Conservation (phyloP, 2,797 vertebrate species). For the Pantherophis alleghaniensis region DNA sequence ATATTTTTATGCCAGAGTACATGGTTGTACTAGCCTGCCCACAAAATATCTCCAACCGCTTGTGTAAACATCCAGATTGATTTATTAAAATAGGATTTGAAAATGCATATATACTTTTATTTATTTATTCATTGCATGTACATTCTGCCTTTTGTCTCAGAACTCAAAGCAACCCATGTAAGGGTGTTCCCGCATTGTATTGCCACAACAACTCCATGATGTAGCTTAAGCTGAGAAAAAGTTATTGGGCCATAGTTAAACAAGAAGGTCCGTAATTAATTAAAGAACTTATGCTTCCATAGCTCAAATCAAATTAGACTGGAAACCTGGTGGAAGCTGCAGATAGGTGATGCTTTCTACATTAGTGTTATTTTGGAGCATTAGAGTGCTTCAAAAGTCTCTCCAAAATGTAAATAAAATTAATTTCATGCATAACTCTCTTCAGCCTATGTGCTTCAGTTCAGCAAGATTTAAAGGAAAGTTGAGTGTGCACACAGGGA, state of each 20-base stretch:
- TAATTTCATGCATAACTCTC: not conserved
- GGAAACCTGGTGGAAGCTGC: not conserved
- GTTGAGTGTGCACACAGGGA: not conserved
- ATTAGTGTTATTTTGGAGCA: not conserved
- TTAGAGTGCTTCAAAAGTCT: not conserved
- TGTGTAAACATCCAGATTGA: not conserved
- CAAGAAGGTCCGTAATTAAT: not conserved
- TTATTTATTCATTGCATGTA: not conserved
- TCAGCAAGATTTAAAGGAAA: not conserved
- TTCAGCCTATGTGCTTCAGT: not conserved
- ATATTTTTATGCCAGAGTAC: not conserved
- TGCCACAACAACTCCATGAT: not conserved
- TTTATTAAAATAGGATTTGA: not conserved
- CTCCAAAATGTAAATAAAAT: not conserved
- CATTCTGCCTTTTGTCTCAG: not conserved
- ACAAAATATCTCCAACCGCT: not conserved
- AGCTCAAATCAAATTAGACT: not conserved
- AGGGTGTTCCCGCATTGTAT: not conserved
- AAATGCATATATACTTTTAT: not conserved
- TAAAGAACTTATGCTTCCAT: not conserved
- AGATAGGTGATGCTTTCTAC: not conserved
- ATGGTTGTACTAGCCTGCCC: not conserved
- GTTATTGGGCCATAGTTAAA: not conserved
- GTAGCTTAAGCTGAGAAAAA: not conserved
- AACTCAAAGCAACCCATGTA: not conserved